These are phyloP conservation scores for Acrocephalus scirpaceus DNA, from an alignment of 2,797 vertebrate genomes.

Conservation along the genomic window DNA sequence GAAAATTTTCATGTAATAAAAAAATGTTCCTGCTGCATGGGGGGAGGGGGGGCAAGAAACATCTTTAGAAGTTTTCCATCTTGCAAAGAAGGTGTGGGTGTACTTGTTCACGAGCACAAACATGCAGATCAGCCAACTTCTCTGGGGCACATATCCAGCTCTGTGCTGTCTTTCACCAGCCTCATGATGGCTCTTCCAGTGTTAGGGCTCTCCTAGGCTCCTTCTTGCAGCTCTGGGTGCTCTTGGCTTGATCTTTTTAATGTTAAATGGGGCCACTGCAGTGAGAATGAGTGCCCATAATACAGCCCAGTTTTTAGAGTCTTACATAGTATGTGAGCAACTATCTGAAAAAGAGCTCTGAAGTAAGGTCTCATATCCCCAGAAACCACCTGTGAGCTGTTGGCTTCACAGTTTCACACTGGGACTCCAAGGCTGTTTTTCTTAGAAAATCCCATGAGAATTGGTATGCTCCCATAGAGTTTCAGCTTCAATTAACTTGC, in stretches of 20 bases:
- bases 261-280: neutral
- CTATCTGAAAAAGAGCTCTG: neutral
- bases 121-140: neutral
- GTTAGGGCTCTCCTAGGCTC: neutral
- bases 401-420: neutral
- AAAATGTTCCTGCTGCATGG: neutral
- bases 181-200: neutral
- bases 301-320: accelerated
- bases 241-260: neutral
- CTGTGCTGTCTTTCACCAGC: neutral
- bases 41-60: accelerated
- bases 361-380: neutral
- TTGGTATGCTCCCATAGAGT: neutral
- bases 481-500: neutral
- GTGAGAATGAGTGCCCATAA: neutral
- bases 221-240: neutral
- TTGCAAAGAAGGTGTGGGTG: neutral
- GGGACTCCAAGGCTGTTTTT: neutral
- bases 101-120: neutral
- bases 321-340: neutral
- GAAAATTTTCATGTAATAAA: neutral
- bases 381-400: neutral
- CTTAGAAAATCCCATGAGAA: neutral
- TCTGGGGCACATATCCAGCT: neutral
- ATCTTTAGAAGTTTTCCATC: neutral